Conservation (phyloP, 2,113 vertebrate genomes). For the Gallinago jamesoni region DNA sequence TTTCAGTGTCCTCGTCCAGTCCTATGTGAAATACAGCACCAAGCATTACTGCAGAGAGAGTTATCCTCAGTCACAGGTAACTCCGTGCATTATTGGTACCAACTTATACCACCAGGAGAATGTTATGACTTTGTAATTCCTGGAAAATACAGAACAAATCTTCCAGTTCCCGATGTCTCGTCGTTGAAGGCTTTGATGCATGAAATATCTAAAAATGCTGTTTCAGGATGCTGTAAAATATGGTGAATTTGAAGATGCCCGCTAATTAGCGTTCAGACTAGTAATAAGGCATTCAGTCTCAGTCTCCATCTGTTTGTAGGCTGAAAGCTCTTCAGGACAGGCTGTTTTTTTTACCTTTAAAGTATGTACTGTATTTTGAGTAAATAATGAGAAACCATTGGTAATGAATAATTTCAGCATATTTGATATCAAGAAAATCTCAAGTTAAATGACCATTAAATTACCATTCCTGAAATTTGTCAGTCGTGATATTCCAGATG, state of each 20-base stretch:
- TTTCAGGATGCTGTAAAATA: neutral
- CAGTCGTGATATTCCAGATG: neutral
- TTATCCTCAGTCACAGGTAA: neutral
- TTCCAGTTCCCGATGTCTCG: neutral
- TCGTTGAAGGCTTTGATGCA: neutral
- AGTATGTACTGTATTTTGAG: neutral
- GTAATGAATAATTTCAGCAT: neutral
- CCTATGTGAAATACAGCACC: fast-evolving
- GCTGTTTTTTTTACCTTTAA: neutral
- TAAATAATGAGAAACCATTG: neutral
- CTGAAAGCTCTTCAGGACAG: neutral
- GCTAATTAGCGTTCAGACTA: neutral
- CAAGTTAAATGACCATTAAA: neutral
- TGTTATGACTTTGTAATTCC: neutral
- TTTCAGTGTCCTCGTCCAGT: neutral
- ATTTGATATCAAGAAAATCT: neutral
- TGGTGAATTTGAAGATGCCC: neutral
- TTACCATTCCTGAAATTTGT: neutral
- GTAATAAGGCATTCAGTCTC: neutral
- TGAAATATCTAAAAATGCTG: neutral
- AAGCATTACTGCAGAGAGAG: neutral
- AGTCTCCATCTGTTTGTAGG: neutral
- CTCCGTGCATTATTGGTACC: neutral
- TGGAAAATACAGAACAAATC: neutral
- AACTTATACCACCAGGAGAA: neutral